phyloP scores from a whole-genome alignment of 1,140 invertebrate genomes.

The Drosophila baimaii region DNA sequence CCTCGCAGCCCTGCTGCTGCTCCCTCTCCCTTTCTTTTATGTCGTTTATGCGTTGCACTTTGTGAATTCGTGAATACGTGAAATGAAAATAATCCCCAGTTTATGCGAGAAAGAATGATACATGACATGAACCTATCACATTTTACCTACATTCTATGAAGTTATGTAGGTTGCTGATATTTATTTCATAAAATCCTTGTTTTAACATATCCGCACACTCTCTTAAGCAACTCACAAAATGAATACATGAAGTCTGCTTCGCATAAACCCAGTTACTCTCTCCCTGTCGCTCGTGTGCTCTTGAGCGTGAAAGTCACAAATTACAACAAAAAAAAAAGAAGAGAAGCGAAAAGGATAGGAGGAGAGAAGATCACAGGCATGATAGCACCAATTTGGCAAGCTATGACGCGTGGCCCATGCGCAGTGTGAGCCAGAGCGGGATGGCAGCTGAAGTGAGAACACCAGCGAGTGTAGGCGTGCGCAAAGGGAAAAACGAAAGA shows the following conservation, averaged over 20 bases:
- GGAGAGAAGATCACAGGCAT: slow-evolving; percentile 72
- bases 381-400: slow-evolving; percentile 83
- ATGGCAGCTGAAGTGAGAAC: slow-evolving; percentile 15
- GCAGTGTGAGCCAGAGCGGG: slow-evolving; percentile 18
- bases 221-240: not conserved
- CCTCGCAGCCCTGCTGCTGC: slow-evolving; percentile 24
- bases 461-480: slow-evolving; percentile 65
- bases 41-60: not conserved
- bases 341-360: slow-evolving; percentile 7
- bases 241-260: not conserved
- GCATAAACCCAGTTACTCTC: not conserved
- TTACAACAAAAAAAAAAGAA: slow-evolving; percentile 64
- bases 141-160: not conserved
- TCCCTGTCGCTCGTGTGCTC: slow-evolving; percentile 54
- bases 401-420: slow-evolving; percentile 73
- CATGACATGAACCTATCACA: too few relatives aligned
- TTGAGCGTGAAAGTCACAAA: slow-evolving; percentile 84
- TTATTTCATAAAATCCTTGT: too few relatives aligned
- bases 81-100: not conserved
- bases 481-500: slow-evolving; percentile 12
- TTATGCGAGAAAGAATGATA: not conserved
- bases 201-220: too few relatives aligned
- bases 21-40: not conserved
- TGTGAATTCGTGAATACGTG: not conserved
- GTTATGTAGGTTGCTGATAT: too few relatives aligned